Conservation (phyloP, 2,888 invertebrate species). For the Cantharis flavilabris region DNA sequence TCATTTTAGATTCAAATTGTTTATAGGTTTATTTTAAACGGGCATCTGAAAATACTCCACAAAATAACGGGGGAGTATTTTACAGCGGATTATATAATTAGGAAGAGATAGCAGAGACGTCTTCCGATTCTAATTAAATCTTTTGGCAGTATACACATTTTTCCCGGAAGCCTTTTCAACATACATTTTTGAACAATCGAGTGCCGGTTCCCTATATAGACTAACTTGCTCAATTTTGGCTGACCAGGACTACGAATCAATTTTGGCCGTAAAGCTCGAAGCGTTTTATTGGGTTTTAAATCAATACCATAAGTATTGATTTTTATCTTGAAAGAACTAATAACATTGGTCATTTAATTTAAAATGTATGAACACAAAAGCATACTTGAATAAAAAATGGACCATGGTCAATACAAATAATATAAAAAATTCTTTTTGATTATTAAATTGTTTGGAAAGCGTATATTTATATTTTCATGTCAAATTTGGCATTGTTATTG, state of each 20-base stretch:
- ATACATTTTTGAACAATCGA: no score
- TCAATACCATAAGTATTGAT: neutral
- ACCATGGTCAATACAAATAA: neutral
- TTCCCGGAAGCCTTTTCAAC: no score
- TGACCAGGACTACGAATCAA: neutral
- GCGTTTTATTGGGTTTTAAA: neutral
- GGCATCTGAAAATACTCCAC: neutral
- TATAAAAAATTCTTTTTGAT: neutral
- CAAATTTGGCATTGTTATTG: neutral
- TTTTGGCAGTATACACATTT: neutral
- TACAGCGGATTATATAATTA: neutral
- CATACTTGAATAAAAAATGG: no score
- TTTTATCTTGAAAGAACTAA: neutral
- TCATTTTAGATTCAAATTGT: conserved; percentile 12
- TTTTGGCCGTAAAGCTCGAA: neutral
- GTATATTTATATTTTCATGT: neutral
- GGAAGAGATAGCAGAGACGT: neutral
- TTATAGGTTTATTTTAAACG: conserved; percentile 4
- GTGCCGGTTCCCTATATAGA: no score
- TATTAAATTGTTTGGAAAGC: neutral
- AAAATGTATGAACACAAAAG: neutral
- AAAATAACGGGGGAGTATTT: neutral
- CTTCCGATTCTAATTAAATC: neutral
- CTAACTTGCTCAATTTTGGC: no score
- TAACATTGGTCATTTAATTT: neutral